A percentile compares a stretch with the other conserved stretches of the same genome.
Evolutionary conservation across 1,140 invertebrate species (phyloP).

Genomic region (Pentalonia nigronervosa): DNA sequence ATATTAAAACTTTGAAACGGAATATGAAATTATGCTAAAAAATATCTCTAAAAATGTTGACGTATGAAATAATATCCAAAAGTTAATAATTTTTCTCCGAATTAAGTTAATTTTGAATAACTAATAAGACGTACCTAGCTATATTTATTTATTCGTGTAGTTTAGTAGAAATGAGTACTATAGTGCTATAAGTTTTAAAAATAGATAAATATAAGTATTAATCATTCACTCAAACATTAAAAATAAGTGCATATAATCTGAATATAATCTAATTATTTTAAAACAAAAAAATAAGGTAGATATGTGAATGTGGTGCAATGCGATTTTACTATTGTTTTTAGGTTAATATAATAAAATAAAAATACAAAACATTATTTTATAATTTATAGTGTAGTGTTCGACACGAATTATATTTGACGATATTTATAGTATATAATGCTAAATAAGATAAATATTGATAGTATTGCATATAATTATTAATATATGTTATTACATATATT

Average conservation of each 20-base stretch:
- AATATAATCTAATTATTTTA: background rate
- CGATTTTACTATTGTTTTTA: background rate
- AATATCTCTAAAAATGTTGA: no score
- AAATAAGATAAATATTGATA: no score
- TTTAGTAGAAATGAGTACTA: background rate
- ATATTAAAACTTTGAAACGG: no score
- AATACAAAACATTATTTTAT: background rate
- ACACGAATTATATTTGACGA: background rate
- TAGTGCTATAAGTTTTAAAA: background rate
- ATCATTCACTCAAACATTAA: background rate
- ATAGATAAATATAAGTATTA: background rate
- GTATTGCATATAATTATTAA: no score
- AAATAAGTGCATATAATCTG: background rate
- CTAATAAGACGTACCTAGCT: background rate
- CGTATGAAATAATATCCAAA: background rate
- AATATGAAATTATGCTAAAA: no score
- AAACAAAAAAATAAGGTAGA: no score
- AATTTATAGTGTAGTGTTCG: background rate
- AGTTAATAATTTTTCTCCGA: background rate
- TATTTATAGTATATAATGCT: no score
- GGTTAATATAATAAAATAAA: background rate
- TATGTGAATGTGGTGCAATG: background rate
- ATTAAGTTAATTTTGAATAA: background rate
- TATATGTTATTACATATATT: no score
- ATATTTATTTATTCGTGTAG: no score